phyloP scores from a whole-genome alignment of 2,797 vertebrate genomes.

The Poecile montanus region DNA sequence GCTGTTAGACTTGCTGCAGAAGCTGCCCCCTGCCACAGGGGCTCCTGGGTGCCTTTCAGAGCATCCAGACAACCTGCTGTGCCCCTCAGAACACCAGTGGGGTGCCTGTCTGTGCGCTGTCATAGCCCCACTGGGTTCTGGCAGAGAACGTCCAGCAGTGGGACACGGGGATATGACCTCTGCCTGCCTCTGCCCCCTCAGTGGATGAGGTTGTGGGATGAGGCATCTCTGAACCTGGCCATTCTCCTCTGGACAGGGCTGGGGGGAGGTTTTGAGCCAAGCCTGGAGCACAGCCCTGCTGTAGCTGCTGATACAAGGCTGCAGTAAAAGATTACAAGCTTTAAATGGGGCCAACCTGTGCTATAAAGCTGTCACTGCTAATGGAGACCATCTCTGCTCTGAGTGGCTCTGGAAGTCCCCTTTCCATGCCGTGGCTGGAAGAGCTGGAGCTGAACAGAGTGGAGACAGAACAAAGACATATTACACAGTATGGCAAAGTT shows the following conservation, averaged over 20 bases:
- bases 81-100: fast-evolving
- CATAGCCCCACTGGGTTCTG: background rate
- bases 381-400: slow-evolving; percentile 4
- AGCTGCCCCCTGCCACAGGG: background rate
- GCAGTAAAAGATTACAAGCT: background rate
- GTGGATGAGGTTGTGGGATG: background rate
- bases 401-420: background rate
- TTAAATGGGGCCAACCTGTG: background rate
- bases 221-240: background rate
- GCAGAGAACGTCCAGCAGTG: background rate
- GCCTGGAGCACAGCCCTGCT: background rate
- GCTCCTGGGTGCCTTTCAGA: background rate
- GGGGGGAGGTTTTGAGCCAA: background rate
- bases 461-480: background rate
- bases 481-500: background rate
- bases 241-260: background rate
- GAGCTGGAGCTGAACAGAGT: background rate
- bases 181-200: background rate
- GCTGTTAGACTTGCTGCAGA: background rate
- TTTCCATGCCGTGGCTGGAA: background rate
- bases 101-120: fast-evolving
- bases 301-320: background rate
- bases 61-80: fast-evolving
- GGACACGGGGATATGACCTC: background rate
- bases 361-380: slow-evolving; percentile 11